Percentiles rank a stretch among this genome's conserved stretches.
Conservation (phyloP, 2,888 invertebrate genomes). For the Drosophila stalkeri region DNA sequence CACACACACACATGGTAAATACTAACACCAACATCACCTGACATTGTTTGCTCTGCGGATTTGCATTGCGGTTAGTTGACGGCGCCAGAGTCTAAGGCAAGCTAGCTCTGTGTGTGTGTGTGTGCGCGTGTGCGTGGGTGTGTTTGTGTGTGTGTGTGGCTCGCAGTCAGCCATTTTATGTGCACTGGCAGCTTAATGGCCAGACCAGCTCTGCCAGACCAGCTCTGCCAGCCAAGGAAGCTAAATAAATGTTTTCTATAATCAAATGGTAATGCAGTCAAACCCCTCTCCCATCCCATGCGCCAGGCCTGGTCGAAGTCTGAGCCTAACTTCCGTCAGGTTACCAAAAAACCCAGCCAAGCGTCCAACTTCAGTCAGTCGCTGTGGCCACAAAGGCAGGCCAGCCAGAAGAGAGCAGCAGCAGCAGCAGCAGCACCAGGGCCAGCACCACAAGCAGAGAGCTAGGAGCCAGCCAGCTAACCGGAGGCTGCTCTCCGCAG, state of each 20-base stretch:
- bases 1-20: constrained; percentile 11
- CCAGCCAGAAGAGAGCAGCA: constrained; percentile 3
- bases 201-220: constrained; percentile 11
- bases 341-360: constrained; percentile 51
- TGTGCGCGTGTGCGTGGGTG: constrained; percentile 20
- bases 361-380: constrained; percentile 56
- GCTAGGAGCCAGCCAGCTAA: background rate
- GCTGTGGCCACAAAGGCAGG: constrained; percentile 39
- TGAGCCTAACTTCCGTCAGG: constrained; percentile 42
- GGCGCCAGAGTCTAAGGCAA: constrained; percentile 64
- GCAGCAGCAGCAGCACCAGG: background rate
- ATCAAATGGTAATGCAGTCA: constrained; percentile 79
- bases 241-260: constrained; percentile 80
- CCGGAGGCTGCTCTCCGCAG: constrained; percentile 27
- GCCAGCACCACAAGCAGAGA: constrained; percentile 1
- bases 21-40: constrained; percentile 63
- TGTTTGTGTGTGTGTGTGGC: constrained; percentile 19
- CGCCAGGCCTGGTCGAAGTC: constrained; percentile 4
- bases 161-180: constrained; percentile 53
- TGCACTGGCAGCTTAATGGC: constrained; percentile 40
- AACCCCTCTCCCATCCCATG: background rate
- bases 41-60: constrained; percentile 80
- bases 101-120: constrained; percentile 13
- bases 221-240: constrained; percentile 25
- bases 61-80: constrained; percentile 79